Evolutionary conservation across 2,888 invertebrate species (phyloP), one percentile per base, ranked within the genome.

Genomic region (Pollenia griseotomentosa): DNA sequence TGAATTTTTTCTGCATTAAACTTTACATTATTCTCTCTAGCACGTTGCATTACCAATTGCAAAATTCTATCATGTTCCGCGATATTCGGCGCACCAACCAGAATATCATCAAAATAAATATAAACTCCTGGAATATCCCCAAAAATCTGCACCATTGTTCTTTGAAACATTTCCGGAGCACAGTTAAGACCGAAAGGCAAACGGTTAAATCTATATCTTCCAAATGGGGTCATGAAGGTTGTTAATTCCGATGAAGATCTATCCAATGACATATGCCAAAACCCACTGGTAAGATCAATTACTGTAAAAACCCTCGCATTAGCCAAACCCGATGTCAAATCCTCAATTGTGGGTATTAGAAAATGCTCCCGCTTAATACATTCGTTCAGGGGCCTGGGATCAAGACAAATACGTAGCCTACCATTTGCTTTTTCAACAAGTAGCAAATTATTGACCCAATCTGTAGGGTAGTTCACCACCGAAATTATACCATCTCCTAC

Each of bases 111-210:
- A 70, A 91, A 90, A 84, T 91, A 91, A 0, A 91, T 84, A 11
- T 89, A 77, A n/a, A 91, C 90, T 12, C 90, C 90, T 19, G 89
- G 87, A 42, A 92, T 91, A 66, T 90, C 90, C n/a, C 90, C 91
- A 88, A 91, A 92, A 33, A 90, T 88, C 12, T 83, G 85, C 46
- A 46, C 46, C 46, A 46, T 46, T 11, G 46, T 46, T 46, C 46
- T 46, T 2, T 46, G 46, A 46, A 46, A 46, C 46, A 46, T 19
- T 19, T 19, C 19, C 19, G 19, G 19, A 19, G 19, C 19, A 19
- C 19, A 19, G 19, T 19, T 19, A 46, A 92, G 59, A 0, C 91
- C 48, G 91, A 68, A 48, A 46, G 66, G 66, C 14, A 68, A 42
- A 19, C 33, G 88, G 40, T 80, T 70, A 88, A 90, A 92, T 86